A percentile compares a stretch with the other conserved stretches of the same genome.
Conservation (phyloP, 1,140 invertebrate genomes). For the Magallana gigas region DNA sequence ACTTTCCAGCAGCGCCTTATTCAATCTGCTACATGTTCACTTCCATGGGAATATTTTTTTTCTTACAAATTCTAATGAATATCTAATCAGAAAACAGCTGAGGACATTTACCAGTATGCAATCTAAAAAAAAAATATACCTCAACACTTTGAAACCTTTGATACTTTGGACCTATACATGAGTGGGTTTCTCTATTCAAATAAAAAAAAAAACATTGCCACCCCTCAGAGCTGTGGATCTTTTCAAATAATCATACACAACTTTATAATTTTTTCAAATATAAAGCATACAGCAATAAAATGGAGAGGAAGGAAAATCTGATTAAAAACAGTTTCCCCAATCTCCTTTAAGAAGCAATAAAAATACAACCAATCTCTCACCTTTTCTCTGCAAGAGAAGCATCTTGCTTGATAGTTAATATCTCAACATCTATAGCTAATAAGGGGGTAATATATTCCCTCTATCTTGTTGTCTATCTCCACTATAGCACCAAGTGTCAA, state of each 20-base stretch:
- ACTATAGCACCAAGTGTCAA: conserved; percentile 33
- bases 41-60: conserved; percentile 20
- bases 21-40: background rate
- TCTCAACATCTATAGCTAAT: conserved; percentile 32
- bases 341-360: no score
- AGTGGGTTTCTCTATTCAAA: no score
- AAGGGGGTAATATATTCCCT: background rate
- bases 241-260: no score
- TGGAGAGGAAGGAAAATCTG: no score
- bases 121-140: background rate
- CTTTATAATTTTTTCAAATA: no score
- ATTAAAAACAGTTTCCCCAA: no score
- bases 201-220: no score
- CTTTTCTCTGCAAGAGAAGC: background rate
- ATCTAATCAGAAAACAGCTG: conserved; percentile 34
- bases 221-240: no score
- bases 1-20: background rate
- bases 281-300: no score
- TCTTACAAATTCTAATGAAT: conserved; percentile 26
- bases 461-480: conserved; percentile 22
- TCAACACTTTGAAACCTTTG: background rate
- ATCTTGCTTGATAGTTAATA: conserved; percentile 25
- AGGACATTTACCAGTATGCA: background rate
- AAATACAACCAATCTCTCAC: background rate
- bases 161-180: background rate